Base-by-base conservation (phyloP, 2,797 vertebrate genomes). In the Sebastes glaucus region DNA sequence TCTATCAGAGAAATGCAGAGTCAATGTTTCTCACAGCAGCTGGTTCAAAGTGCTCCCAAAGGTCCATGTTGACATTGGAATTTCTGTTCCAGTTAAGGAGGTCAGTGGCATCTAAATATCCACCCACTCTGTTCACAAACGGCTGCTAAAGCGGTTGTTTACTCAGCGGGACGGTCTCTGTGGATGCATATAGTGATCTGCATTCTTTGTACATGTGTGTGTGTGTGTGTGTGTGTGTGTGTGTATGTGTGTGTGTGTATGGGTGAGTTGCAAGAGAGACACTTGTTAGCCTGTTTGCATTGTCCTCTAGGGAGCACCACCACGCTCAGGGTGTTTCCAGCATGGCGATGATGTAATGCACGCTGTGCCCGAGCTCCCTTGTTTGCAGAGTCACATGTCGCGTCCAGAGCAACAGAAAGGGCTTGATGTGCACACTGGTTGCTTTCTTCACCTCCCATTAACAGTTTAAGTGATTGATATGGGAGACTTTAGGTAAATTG, bases 311-410 rank as follows among this genome's bases (percentile, higher is more conserved):
- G 85, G 89, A 93, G 88, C 90, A 88, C 87, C 87, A 87, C 91
- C 89, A 91, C 88, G 80, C 93, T 91, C 89, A 91, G 91, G 90
- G 91, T 90, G 91, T 92, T 92, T 89, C 91, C 90, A 90, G 87
- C 82, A 55, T 88, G 89, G 55, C 27, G 63, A 78, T 95, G 95
- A 96, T 95, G 96, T 96, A 89, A 96, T 94, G 83, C 82, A 76
- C 27, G 11, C 87, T 86, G 84, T 87, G 90, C 85, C 85, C 78
- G 53, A 71, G 86, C 88, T 89, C 93, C 90, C 90, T 93, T 94
- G 94, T 95, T 94, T 93, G 88, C 88, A 80, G 82, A 88, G 91
- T 95, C 95, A 95, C 95, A 94, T 95, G 95, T 91, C 81, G 53
- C 32, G 20, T 64, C 80, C 70, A 16, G 66, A 80, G 81, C 74